Evolutionary conservation across 2,113 vertebrate species (phyloP).

Genomic region (Marmota monax): DNA sequence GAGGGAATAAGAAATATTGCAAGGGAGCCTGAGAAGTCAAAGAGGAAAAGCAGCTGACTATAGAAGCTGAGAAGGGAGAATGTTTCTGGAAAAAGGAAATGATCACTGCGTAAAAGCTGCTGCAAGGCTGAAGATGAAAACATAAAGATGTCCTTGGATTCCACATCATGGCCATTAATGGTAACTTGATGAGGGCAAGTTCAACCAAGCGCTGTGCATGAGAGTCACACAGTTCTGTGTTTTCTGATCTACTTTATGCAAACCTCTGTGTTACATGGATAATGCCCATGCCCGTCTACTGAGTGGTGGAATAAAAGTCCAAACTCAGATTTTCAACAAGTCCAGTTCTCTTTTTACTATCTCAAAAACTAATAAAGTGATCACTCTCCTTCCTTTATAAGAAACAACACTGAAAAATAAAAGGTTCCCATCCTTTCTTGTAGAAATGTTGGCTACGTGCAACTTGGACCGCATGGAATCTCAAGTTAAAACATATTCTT

Average conservation of each 20-base stretch:
- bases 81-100: not conserved
- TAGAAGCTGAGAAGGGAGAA: not conserved
- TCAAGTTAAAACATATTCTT: slow-evolving; percentile 50
- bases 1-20: not conserved
- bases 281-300: not conserved
- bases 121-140: not conserved
- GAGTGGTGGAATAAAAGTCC: slow-evolving; percentile 5
- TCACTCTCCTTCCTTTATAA: not conserved
- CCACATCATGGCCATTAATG: not conserved
- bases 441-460: slow-evolving; percentile 26
- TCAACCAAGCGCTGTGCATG: not conserved
- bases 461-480: not conserved
- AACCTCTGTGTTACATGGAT: not conserved
- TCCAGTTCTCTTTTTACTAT: not conserved
- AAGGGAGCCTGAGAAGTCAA: not conserved
- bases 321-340: slow-evolving; percentile 27
- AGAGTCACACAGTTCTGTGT: not conserved
- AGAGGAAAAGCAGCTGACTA: not conserved
- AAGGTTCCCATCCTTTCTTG: not conserved
- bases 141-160: not conserved
- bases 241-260: slow-evolving; percentile 21
- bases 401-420: not conserved
- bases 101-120: not conserved
- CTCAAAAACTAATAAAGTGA: slow-evolving; percentile 12
- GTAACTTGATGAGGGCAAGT: not conserved